Conservation (phyloP, 1,140 invertebrate genomes). For the Gryllus bimaculatus region DNA sequence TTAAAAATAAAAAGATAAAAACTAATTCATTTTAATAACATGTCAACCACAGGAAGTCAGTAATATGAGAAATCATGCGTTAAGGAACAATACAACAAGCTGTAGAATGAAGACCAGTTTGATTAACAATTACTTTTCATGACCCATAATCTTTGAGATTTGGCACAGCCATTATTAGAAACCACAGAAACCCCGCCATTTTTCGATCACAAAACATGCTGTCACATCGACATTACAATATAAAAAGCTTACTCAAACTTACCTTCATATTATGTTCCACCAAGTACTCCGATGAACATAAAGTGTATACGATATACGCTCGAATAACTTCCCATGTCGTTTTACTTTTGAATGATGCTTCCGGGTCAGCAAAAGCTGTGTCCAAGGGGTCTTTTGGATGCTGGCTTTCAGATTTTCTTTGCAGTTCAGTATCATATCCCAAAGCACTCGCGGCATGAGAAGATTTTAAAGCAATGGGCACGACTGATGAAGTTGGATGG, state of each 20-base stretch:
- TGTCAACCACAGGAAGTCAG: too few relatives aligned
- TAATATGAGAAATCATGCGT: too few relatives aligned
- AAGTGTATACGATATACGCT: slow-evolving; percentile 84
- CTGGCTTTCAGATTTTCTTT: slow-evolving; percentile 11
- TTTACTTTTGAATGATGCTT: slow-evolving; percentile 86
- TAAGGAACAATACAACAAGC: too few relatives aligned
- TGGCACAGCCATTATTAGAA: neutral
- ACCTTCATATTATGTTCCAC: slow-evolving; percentile 94
- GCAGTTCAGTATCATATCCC: slow-evolving; percentile 14
- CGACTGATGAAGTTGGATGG: neutral
- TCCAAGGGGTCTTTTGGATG: slow-evolving; percentile 62
- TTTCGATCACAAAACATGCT: neutral
- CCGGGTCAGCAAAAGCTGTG: slow-evolving; percentile 71
- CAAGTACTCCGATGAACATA: slow-evolving; percentile 81
- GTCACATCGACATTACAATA: neutral
- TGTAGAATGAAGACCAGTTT: too few relatives aligned
- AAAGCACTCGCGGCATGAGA: slow-evolving; percentile 22
- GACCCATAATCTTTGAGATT: too few relatives aligned
- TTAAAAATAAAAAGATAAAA: too few relatives aligned
- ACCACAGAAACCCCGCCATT: neutral
- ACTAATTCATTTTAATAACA: too few relatives aligned
- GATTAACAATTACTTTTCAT: too few relatives aligned
- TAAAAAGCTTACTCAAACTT: slow-evolving; percentile 32
- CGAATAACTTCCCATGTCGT: slow-evolving; percentile 86
- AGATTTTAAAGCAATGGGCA: slow-evolving; percentile 15